A percentile compares a stretch with the other conserved stretches of the same genome.
Evolutionary conservation across 2,888 invertebrate species (phyloP).

Genomic region (Herminia tarsipennalis): DNA sequence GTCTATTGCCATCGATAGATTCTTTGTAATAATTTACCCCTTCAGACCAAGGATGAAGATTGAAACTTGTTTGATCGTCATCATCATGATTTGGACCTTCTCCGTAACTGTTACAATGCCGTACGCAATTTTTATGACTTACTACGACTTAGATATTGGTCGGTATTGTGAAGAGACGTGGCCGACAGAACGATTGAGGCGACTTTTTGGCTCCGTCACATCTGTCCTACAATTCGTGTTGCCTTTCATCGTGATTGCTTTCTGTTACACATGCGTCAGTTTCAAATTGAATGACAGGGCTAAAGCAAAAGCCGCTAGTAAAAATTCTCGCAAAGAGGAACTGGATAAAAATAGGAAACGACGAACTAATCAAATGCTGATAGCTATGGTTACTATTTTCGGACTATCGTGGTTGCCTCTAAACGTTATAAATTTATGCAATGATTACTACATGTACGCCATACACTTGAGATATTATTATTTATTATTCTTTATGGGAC

Average conservation of each 20-base stretch:
- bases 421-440: slow-evolving; percentile 94
- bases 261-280: slow-evolving; percentile 97
- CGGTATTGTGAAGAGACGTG: slow-evolving; percentile 95
- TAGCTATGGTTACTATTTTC: slow-evolving; percentile 98
- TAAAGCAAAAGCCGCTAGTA: slow-evolving; percentile 93
- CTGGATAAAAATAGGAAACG: slow-evolving; percentile 95
- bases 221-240: slow-evolving; percentile 96
- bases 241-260: slow-evolving; percentile 96
- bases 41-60: slow-evolving; percentile 97
- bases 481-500: slow-evolving; percentile 95
- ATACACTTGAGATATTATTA: slow-evolving; percentile 93
- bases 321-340: slow-evolving; percentile 94
- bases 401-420: slow-evolving; percentile 98
- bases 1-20: slow-evolving; percentile 98
- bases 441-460: slow-evolving; percentile 91
- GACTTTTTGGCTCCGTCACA: slow-evolving; percentile 94
- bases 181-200: slow-evolving; percentile 93
- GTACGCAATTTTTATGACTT: slow-evolving; percentile 94
- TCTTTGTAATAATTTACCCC: slow-evolving; percentile 98
- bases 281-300: slow-evolving; percentile 94
- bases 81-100: slow-evolving; percentile 96
- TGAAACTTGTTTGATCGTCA: slow-evolving; percentile 93
- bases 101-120: slow-evolving; percentile 95
- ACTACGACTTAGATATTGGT: slow-evolving; percentile 79
- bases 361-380: slow-evolving; percentile 98